phyloP scores from a whole-genome alignment of 2,797 vertebrate genomes.

The Xenops minutus region DNA sequence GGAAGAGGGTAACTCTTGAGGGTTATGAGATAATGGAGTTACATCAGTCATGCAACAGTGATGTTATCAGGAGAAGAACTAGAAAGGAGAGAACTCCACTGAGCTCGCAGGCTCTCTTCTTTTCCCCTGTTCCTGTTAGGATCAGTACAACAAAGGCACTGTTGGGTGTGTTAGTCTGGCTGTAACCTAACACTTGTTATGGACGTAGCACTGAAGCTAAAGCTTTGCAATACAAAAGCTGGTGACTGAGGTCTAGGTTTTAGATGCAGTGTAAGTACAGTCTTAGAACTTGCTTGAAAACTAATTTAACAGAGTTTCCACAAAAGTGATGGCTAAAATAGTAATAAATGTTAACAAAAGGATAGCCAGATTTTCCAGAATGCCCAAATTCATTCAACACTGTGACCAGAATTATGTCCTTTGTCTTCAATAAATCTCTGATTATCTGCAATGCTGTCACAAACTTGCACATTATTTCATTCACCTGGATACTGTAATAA shows the following conservation, averaged over 20 bases:
- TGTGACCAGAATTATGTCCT: neutral
- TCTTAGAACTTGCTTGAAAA: neutral
- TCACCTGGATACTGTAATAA: neutral
- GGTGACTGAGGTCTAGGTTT: neutral
- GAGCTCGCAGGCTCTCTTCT: neutral
- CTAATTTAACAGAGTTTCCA: neutral
- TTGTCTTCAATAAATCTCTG: neutral
- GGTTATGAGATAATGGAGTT: neutral
- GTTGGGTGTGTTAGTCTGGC: neutral
- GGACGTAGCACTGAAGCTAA: neutral
- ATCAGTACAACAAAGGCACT: neutral
- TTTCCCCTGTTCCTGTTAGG: neutral
- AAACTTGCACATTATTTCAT: neutral
- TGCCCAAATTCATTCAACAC: neutral
- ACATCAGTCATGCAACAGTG: neutral
- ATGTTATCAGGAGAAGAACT: neutral
- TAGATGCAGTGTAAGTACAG: neutral
- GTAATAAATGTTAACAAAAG: neutral
- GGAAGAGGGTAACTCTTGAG: neutral
- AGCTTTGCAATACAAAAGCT: neutral
- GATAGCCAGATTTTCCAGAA: neutral
- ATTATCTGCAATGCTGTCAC: neutral
- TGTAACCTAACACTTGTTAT: neutral
- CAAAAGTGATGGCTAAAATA: neutral
- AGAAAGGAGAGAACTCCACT: neutral